Evolutionary conservation across 2,113 vertebrate genomes (phyloP).

Genomic region (Columba janthina): DNA sequence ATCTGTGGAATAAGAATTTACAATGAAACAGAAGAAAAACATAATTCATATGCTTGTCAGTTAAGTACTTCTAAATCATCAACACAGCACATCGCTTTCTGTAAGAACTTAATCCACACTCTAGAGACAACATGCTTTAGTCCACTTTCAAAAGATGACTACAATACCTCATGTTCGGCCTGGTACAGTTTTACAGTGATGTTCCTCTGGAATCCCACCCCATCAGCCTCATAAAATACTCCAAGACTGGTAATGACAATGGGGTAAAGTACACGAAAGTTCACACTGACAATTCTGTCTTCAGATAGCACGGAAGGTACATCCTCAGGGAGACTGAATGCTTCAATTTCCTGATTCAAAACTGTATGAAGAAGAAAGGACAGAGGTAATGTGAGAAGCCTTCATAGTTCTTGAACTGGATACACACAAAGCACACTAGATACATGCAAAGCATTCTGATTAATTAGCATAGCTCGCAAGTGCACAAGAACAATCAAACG

Average conservation of each 20-base stretch:
- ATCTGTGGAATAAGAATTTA: not conserved
- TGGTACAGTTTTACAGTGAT: constrained; percentile 93
- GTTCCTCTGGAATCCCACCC: constrained; percentile 84
- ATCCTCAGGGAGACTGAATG: constrained; percentile 81
- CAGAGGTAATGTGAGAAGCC: not conserved
- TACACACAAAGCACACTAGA: not conserved
- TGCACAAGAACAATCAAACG: not conserved
- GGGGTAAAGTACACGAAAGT: constrained; percentile 93
- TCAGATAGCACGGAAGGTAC: constrained; percentile 75
- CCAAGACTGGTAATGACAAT: constrained; percentile 93
- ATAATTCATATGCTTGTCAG: not conserved
- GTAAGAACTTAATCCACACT: not conserved
- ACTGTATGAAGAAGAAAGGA: constrained; percentile 59
- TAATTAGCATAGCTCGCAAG: not conserved
- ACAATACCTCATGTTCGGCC: constrained; percentile 87
- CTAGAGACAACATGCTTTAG: not conserved
- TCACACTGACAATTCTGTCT: constrained; percentile 85
- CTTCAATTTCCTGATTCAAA: constrained; percentile 85
- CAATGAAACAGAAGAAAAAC: not conserved
- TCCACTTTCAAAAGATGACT: not conserved
- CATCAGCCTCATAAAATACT: constrained; percentile 82
- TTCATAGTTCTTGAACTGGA: not conserved
- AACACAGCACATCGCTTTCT: not conserved
- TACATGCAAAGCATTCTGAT: not conserved
- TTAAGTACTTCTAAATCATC: not conserved